Evolutionary conservation across 2,113 vertebrate species (phyloP).

Genomic region (Dinomys branickii): DNA sequence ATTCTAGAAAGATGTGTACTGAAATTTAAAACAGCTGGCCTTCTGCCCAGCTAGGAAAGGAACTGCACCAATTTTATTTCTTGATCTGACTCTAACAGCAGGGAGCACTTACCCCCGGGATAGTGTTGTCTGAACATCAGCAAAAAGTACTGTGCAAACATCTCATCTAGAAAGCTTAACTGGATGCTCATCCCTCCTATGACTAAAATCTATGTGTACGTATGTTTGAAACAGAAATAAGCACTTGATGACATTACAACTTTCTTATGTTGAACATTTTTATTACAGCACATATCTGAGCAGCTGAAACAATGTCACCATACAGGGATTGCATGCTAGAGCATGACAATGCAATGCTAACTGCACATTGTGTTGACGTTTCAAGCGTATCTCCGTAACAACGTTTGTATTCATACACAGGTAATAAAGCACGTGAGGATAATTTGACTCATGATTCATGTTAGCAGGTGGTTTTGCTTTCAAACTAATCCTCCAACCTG

Average conservation of each 20-base stretch:
- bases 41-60: constrained; percentile 54
- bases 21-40: constrained; percentile 53
- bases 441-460: constrained; percentile 54
- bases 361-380: constrained; percentile 68
- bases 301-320: constrained; percentile 76
- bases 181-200: constrained; percentile 58
- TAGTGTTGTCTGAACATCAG: constrained; percentile 39
- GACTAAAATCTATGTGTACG: not conserved
- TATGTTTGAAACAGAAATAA: constrained; percentile 66
- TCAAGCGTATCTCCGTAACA: constrained; percentile 76
- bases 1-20: constrained; percentile 42
- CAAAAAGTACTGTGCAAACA: constrained; percentile 74
- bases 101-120: constrained; percentile 55
- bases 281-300: constrained; percentile 74
- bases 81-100: constrained; percentile 64
- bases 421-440: constrained; percentile 40
- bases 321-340: constrained; percentile 65
- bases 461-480: constrained; percentile 61
- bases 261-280: constrained; percentile 72
- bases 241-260: constrained; percentile 62
- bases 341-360: constrained; percentile 68
- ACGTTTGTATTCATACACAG: constrained; percentile 76
- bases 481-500: constrained; percentile 62
- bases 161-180: constrained; percentile 64
- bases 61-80: constrained; percentile 57